Evolutionary conservation across 2,113 vertebrate species (phyloP).

Genomic region (Pelecanoides urinatrix): DNA sequence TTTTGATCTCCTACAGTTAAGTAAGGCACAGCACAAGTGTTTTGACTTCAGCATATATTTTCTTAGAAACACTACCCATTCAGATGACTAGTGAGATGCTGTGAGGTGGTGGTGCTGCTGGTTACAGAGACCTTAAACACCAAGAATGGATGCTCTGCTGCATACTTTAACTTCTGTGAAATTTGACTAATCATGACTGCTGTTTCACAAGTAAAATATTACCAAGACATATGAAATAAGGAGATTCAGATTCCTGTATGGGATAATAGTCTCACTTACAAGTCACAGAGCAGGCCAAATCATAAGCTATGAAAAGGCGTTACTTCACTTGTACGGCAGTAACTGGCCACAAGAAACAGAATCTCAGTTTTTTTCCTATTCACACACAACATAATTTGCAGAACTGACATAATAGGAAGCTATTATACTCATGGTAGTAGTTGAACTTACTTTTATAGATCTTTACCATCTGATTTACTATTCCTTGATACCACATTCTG

Average conservation of each 20-base stretch:
- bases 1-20: not conserved
- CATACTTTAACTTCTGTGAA: not conserved
- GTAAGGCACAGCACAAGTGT: not conserved
- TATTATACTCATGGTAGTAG: not conserved
- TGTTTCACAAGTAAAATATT: not conserved
- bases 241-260: not conserved
- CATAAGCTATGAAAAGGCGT: not conserved
- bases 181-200: not conserved
- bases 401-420: not conserved
- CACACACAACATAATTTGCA: not conserved
- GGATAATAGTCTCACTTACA: not conserved
- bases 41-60: not conserved
- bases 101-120: not conserved
- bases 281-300: not conserved
- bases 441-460: not conserved
- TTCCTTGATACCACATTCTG: not conserved
- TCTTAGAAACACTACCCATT: not conserved
- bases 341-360: not conserved
- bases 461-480: not conserved
- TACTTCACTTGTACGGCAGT: not conserved
- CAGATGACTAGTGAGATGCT: not conserved
- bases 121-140: not conserved
- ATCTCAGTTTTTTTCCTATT: not conserved
- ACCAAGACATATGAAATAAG: not conserved
- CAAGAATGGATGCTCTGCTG: fast-evolving